Conservation (phyloP, 2,888 invertebrate genomes). For the Frankliniella intonsa region DNA sequence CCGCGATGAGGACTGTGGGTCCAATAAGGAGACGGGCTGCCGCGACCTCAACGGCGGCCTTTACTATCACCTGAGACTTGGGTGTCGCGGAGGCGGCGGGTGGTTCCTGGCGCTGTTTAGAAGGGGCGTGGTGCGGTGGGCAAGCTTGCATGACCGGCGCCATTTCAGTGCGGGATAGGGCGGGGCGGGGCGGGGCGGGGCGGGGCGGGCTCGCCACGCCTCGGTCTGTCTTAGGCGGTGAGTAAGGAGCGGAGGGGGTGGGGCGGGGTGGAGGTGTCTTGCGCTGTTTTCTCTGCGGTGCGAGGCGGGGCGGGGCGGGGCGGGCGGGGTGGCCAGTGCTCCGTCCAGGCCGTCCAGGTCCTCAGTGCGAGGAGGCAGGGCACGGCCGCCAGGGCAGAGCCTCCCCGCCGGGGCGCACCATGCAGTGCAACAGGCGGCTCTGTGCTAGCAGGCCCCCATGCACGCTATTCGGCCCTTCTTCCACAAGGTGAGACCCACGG, state of each 20-base stretch:
- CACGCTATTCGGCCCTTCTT: neutral
- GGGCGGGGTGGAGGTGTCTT: no score
- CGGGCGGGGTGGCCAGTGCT: neutral
- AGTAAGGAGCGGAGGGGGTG: neutral
- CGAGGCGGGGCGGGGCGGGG: neutral
- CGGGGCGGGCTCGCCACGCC: conserved; percentile 31
- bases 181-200: conserved; percentile 35
- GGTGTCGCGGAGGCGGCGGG: neutral
- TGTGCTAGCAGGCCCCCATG: neutral
- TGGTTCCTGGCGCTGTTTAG: neutral
- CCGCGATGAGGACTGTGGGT: no score
- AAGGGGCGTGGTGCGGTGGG: neutral
- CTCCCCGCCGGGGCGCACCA: neutral
- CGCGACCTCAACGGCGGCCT: no score
- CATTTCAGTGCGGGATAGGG: conserved; percentile 9
- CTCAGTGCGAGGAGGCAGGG: neutral
- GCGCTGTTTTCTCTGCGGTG: neutral
- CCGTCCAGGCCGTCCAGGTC: neutral
- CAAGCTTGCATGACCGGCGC: conserved; percentile 1
- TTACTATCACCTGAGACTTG: no score
- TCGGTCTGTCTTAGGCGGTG: conserved; percentile 28
- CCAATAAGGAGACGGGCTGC: no score
- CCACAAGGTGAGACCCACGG: neutral
- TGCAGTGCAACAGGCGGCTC: neutral
- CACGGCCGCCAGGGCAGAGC: neutral